Evolutionary conservation across 2,888 invertebrate genomes (phyloP).

Genomic region (Tridacna crocea): DNA sequence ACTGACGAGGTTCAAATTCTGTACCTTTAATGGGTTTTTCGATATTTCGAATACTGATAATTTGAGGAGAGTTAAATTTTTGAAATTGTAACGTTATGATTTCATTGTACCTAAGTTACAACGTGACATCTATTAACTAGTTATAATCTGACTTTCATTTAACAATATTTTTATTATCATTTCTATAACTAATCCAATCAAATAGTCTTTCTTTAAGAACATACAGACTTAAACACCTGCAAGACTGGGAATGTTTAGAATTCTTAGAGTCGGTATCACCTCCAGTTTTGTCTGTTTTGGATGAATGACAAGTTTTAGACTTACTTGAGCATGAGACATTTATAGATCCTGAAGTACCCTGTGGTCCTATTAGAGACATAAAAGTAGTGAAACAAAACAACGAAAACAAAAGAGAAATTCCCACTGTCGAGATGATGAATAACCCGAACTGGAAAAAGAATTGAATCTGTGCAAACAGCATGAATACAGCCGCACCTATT

Average conservation of each 20-base stretch:
- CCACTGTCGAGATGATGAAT: constrained; percentile 75
- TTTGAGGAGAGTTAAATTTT: too few relatives aligned
- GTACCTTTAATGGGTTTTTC: too few relatives aligned
- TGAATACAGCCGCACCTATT: constrained; percentile 74
- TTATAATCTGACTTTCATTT: background rate
- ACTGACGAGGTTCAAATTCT: too few relatives aligned
- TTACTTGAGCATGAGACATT: constrained; percentile 23
- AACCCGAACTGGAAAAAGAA: constrained; percentile 77
- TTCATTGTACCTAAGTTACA: background rate
- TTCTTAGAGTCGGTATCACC: background rate
- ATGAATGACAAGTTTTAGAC: background rate
- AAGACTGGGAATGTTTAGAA: background rate
- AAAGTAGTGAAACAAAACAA: constrained; percentile 71
- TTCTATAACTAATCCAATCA: constrained; percentile 44
- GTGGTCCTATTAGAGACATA: constrained; percentile 72
- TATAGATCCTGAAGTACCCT: constrained; percentile 68
- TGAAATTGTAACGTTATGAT: too few relatives aligned
- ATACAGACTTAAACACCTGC: constrained; percentile 28
- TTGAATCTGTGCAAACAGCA: constrained; percentile 74
- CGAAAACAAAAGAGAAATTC: constrained; percentile 73
- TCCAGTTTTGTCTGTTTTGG: background rate
- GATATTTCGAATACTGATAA: too few relatives aligned
- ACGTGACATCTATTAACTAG: background rate
- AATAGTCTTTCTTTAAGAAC: constrained; percentile 35
- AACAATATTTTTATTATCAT: background rate